Base-by-base conservation (phyloP, 1,140 invertebrate genomes). In the Papilio polytes region DNA sequence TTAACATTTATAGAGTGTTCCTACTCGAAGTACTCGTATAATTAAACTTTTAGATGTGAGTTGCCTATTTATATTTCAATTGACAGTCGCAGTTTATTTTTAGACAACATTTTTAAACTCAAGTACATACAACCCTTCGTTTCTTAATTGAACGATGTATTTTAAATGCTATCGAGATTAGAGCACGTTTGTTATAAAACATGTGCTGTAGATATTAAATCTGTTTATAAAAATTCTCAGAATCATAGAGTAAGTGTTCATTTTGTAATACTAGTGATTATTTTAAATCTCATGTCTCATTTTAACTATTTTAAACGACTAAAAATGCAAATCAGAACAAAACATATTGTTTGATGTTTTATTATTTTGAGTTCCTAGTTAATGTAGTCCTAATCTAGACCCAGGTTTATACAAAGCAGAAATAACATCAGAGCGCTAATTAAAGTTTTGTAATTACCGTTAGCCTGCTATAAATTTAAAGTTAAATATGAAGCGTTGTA, bases 391-490 rank as follows among this genome's bases (percentile, higher is more conserved):
- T 48, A 78, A 78, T 63, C 48, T 44, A 22, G 36, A 22, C 31
- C 53, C 26, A 78, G 36, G 31, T 78, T 59, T 78, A 44, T 18
- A 63, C 8, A 78, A 41, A 78, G 20, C 18, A 13, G 76, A 56
- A 51, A 53, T 41, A 22, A 78, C 31, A n/a, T 78, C 31, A 74
- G 46, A 48, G 41, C n/a, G 10, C 44, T 74, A 74, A 74, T 74
- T 48, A 46, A 78, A 78, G 76, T 78, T 78, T 78, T 13, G 51
- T 78, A 78, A 78, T 78, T 63, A 78, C 76, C 15, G 76, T 59
- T 59, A 41, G 51, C n/a, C 18, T 78, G 1, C 10, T 53, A 77
- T 56, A 77, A 74, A 74, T 51, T 51, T 12, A 46, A 73, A 48
- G 73, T 74, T 13, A 74, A 46, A 74, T 46, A 63, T 46, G 44